Evolutionary conservation across 2,888 invertebrate genomes (phyloP).

Genomic region (Meandrusa payeni): DNA sequence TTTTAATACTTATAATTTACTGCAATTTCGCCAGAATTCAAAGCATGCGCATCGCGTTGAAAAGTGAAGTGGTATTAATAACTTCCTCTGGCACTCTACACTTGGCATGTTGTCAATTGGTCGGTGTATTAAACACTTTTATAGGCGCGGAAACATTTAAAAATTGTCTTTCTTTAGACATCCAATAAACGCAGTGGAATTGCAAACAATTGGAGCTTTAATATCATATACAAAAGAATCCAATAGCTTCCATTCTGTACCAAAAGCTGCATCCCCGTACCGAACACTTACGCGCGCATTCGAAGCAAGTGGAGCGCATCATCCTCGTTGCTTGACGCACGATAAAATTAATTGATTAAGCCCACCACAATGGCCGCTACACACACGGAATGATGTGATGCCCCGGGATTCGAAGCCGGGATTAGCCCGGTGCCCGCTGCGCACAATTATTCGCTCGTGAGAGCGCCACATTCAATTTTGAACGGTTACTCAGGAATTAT

Average conservation of each 20-base stretch:
- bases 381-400: constrained; percentile 48
- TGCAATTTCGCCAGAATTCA: too few species aligned
- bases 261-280: constrained; percentile 21
- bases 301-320: constrained; percentile 39
- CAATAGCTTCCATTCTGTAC: neutral
- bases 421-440: constrained; percentile 50
- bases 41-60: too few species aligned
- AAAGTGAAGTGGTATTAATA: too few species aligned
- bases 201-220: too few species aligned
- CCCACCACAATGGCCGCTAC: constrained; percentile 45
- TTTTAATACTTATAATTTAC: too few species aligned
- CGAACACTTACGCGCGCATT: constrained; percentile 37
- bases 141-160: too few species aligned
- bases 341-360: constrained; percentile 67
- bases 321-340: constrained; percentile 47
- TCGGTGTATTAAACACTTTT: too few species aligned
- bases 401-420: constrained; percentile 44
- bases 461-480: constrained; percentile 26
- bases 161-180: too few species aligned
- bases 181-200: too few species aligned
- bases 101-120: too few species aligned
- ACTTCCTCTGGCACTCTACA: too few species aligned
- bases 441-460: constrained; percentile 50
- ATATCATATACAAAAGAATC: too few species aligned
- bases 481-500: constrained; percentile 5